Conservation (phyloP, 2,113 vertebrate species). For the Enhydra lutris region DNA sequence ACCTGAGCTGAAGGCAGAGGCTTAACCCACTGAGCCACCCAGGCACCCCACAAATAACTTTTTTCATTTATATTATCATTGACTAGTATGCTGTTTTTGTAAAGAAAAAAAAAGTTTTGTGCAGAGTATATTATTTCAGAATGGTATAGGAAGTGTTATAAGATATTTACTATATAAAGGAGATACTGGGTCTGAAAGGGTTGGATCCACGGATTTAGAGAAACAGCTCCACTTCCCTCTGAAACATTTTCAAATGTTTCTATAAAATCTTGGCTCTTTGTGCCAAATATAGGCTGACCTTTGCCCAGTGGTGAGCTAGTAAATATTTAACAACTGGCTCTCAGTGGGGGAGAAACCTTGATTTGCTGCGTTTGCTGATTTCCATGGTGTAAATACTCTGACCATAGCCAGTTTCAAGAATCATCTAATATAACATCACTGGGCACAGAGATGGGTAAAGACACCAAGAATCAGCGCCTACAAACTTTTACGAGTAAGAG, state of each 20-base stretch:
- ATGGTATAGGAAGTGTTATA: background rate
- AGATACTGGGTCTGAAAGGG: background rate
- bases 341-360: background rate
- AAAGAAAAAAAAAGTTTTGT: background rate
- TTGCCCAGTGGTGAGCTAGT: background rate
- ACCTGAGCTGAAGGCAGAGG: no score
- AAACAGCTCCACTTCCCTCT: background rate
- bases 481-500: background rate
- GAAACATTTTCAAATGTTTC: conserved; percentile 27
- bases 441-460: background rate
- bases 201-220: background rate
- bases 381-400: background rate
- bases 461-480: background rate
- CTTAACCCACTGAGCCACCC: no score
- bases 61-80: background rate
- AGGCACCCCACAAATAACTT: background rate
- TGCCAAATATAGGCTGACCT: conserved; percentile 46
- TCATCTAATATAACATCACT: background rate
- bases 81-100: background rate
- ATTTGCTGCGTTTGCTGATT: background rate
- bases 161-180: background rate
- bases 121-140: background rate
- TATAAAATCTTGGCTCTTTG: conserved; percentile 24
- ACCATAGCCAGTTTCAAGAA: conserved; percentile 5
- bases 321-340: conserved; percentile 53